Evolutionary conservation across 2,888 invertebrate genomes (phyloP), one percentile per base, ranked within the genome.

Genomic region (Acrobasis repandana): DNA sequence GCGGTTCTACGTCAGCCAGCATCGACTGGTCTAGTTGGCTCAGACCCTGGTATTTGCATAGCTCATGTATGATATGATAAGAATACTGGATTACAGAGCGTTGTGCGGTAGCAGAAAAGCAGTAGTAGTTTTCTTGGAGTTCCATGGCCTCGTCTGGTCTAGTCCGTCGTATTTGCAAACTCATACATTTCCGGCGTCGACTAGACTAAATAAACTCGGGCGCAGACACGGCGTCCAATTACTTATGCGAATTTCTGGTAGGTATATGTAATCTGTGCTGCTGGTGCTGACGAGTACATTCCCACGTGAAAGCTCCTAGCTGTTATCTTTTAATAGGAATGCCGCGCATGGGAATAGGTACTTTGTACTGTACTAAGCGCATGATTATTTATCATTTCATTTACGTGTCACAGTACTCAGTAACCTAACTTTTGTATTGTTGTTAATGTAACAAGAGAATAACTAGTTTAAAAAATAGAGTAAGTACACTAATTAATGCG

Each of bases 171-270:
- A 68, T 71, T 65, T 68, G 71, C 72, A 75, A 69, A 68, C 68
- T 63, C 74, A 67, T 68, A 60, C 70, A 63, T 69, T 73, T 75
- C 73, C 70, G 72, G 71, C 68, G 58, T 65, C 57, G 61, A 65
- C 72, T 71, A 76, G 79, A 79, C 77, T 72, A 76, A 76, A 75
- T 76, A 74, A 69, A 69, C 63, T 51, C 47, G 63, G 56, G 51
- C 47, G 60, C 43, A 71, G 69, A 72, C 64, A 70, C 61, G 56
- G 76, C 61, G 64, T 79, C 76, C 62, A 63, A 69, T 79, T 77
- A 77, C 79, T 68, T 67, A 61, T 61, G 64, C 61, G 64, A 71
- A 68, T 65, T 54, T 60, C 61, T 72, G 2, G 28, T 6, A 8
- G 28, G 28, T 28, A 6, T 8, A 6, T 5, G 28, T 28, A 28